Evolutionary conservation across 2,113 vertebrate genomes (phyloP).

Genomic region (Dromas ardeola): DNA sequence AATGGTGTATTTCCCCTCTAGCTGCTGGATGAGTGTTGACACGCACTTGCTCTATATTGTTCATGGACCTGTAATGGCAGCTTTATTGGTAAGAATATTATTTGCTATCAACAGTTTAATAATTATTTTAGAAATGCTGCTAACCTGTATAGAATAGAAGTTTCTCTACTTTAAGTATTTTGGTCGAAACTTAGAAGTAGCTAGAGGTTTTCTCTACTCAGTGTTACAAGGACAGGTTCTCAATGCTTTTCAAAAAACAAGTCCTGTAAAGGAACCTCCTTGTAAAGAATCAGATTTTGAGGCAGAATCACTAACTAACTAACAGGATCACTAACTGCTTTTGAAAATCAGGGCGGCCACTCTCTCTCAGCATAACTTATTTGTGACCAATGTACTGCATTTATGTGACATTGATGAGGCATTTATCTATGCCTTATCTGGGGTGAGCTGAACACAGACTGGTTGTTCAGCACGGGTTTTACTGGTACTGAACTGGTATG

Average conservation of each 20-base stretch:
- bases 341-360: background rate
- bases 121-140: background rate
- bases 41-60: conserved; percentile 95
- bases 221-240: background rate
- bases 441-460: background rate
- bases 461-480: background rate
- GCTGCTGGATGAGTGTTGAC: conserved; percentile 98
- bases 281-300: background rate
- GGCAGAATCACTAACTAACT: background rate
- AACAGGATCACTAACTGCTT: background rate
- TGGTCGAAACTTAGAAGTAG: background rate
- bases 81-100: conserved; percentile 86
- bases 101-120: background rate
- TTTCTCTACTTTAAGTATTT: background rate
- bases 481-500: background rate
- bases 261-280: background rate
- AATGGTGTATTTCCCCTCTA: conserved; percentile 61
- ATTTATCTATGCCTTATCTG: background rate
- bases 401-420: background rate
- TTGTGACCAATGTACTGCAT: background rate
- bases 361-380: background rate
- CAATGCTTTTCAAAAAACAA: background rate
- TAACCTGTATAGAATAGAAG: background rate
- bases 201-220: background rate
- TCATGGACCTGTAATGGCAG: conserved; percentile 94